Evolutionary conservation across 2,113 vertebrate species (phyloP), one percentile per base, ranked within the genome.

Genomic region (Plectropomus leopardus): DNA sequence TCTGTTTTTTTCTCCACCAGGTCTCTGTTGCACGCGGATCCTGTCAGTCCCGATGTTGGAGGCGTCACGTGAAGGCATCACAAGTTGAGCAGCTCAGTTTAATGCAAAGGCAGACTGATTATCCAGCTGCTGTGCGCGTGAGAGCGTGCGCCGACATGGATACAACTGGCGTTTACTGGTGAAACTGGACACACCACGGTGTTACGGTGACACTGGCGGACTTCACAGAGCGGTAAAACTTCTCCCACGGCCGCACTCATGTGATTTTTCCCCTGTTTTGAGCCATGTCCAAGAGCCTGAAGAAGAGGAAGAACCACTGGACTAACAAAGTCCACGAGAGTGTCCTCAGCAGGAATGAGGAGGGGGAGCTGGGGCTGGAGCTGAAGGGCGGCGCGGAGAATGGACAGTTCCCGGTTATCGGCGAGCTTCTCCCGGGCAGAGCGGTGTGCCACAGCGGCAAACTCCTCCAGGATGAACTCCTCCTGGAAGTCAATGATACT

Each of bases 401-500:
- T 61, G 98, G 97, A 78, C 97, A 96, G 94, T 99, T 99, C 94
- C 97, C 98, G 71, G 94, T 97, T 79, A 91, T 98, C 91, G 98
- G 96, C 64, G 97, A 96, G 92, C 96, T 96, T 78, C 95, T 94
- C 89, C 94, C 95, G 75, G 96, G 94, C 83, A 92, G 93, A 93
- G 96, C 96, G 92, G 91, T 88, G 82, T 95, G 96, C 91, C 96
- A 95, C 87, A 95, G 96, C 92, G 96, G 96, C 77, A 96, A 94
- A 89, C 93, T 96, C 84, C 91, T 91, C 92, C 94, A 94, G 92
- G 96, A 96, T 73, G 96, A 98, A 78, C 95, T 99, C 86, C 95
- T 98, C 47, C 93, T 99, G 94, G 97, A 99, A 94, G 98, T 98
- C 89, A 99, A 99, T 88, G 98, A 98, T 80, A 99, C 96, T 76